These are phyloP conservation scores for Harpegnathos saltator DNA, from an alignment of 1,140 invertebrate genomes.

Conservation along the genomic window DNA sequence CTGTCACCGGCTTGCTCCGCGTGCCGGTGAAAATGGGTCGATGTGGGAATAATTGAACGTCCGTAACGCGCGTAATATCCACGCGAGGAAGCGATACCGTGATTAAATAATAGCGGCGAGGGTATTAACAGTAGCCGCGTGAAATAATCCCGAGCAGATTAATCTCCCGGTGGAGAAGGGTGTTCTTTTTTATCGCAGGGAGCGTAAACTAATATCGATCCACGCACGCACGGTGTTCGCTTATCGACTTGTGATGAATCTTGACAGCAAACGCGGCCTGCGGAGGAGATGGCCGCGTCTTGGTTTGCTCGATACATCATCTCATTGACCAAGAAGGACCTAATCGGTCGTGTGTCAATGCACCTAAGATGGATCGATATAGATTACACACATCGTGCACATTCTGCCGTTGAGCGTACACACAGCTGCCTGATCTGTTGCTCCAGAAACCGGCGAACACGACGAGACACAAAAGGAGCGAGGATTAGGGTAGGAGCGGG, in stretches of 20 bases:
- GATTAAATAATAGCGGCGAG: no score
- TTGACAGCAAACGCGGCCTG: background rate
- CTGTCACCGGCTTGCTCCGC: no score
- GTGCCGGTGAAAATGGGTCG: no score
- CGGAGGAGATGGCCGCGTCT: constrained; percentile 22
- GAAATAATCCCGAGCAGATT: no score
- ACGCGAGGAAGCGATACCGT: no score
- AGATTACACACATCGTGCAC: constrained; percentile 50
- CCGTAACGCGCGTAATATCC: background rate
- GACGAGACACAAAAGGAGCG: background rate
- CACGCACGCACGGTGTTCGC: no score
- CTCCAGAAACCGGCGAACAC: constrained; percentile 12
- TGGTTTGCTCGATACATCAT: constrained; percentile 53
- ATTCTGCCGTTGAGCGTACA: constrained; percentile 36
- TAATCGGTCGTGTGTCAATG: constrained; percentile 58
- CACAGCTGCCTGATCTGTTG: constrained; percentile 45
- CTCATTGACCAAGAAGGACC: constrained; percentile 40
- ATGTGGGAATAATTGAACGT: no score
- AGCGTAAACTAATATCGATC: constrained; percentile 1
- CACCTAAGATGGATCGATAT: constrained; percentile 54
- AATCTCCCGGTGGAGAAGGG: no score
- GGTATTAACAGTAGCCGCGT: no score
- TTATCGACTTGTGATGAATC: background rate
- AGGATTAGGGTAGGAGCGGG: no score
- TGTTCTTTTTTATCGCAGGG: no score